Evolutionary conservation across 2,888 invertebrate species (phyloP).

Genomic region (Belgica antarctica): DNA sequence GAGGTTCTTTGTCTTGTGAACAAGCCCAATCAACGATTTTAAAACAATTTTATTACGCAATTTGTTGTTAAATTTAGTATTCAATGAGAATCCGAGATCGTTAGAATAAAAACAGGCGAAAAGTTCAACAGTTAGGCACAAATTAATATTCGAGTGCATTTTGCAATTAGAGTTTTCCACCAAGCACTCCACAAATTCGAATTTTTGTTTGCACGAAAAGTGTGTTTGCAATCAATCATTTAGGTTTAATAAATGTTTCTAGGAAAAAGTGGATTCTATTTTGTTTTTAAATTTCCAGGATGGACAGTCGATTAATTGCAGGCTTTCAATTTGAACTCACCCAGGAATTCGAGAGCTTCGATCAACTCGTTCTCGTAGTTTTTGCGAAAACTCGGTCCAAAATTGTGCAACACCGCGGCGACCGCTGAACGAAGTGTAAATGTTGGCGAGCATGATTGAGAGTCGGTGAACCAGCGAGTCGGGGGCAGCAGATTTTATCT

Average conservation of each 20-base stretch:
- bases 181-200: too few relatives aligned
- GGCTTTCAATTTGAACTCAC: slow-evolving; percentile 66
- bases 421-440: slow-evolving; percentile 73
- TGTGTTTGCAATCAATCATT: background rate
- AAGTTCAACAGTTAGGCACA: too few relatives aligned
- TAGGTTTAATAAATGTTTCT: background rate
- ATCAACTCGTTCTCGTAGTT: slow-evolving; percentile 88
- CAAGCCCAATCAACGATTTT: background rate
- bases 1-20: background rate
- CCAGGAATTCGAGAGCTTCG: slow-evolving; percentile 73
- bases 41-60: background rate
- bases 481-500: slow-evolving; percentile 70
- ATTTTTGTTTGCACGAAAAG: too few relatives aligned
- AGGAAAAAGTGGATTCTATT: background rate
- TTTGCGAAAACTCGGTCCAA: slow-evolving; percentile 91
- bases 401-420: slow-evolving; percentile 76
- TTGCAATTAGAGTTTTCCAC: too few relatives aligned
- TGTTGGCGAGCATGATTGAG: slow-evolving; percentile 70
- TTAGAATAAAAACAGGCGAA: too few relatives aligned
- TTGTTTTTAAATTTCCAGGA: background rate
- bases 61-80: too few relatives aligned
- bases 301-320: background rate
- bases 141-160: too few relatives aligned
- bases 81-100: too few relatives aligned
- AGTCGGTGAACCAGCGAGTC: slow-evolving; percentile 81